phyloP scores from a whole-genome alignment of 2,888 invertebrate species.

The Willowsia nigromaculata region DNA sequence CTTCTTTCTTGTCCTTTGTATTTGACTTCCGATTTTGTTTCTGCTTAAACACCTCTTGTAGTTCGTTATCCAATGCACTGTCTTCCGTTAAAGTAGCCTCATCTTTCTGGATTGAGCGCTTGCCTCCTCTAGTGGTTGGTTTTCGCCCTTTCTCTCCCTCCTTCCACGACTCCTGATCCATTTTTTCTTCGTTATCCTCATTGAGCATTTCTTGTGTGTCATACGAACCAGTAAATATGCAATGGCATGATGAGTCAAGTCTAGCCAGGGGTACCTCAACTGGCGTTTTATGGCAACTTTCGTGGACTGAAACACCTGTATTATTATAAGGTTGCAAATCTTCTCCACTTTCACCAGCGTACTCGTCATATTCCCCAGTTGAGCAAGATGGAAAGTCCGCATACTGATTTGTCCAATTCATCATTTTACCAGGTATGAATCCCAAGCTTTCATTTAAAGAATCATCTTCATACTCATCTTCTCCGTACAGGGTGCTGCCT shows the following conservation, averaged over 20 bases:
- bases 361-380: slow-evolving; percentile 22
- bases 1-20: neutral
- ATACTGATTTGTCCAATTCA: slow-evolving; percentile 58
- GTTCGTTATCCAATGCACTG: slow-evolving; percentile 11
- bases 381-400: neutral
- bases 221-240: slow-evolving; percentile 23
- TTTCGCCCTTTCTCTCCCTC: neutral
- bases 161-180: neutral
- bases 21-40: neutral
- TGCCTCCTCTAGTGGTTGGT: neutral
- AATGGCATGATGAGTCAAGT: slow-evolving; percentile 57
- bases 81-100: neutral
- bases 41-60: slow-evolving; percentile 36
- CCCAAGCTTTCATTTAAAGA: slow-evolving; percentile 11
- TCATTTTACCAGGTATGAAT: slow-evolving; percentile 61
- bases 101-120: neutral
- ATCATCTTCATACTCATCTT: neutral
- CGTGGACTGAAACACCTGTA: too few species aligned
- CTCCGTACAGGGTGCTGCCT: neutral
- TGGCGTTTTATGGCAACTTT: too few species aligned
- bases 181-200: neutral
- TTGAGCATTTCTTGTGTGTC: slow-evolving; percentile 10
- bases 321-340: too few species aligned
- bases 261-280: slow-evolving; percentile 2
- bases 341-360: neutral